Evolutionary conservation across 92 coral and sea anemone genomes (phyloP).

Genomic region (Bergia sp.): DNA sequence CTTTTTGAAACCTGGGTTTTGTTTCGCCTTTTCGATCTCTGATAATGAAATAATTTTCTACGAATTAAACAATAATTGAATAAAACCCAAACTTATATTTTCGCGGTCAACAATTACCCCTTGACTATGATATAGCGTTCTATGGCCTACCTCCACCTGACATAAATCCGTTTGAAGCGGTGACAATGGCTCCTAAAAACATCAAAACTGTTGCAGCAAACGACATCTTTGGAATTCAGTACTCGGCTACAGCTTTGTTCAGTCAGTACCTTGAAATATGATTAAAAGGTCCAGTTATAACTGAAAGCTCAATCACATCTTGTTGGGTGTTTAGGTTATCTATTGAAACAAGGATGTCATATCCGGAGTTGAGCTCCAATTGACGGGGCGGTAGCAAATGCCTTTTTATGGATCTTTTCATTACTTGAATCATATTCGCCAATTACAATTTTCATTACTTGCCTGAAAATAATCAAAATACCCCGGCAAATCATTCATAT

Average conservation of each 20-base stretch:
- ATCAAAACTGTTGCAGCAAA: neutral
- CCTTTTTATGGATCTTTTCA: neutral
- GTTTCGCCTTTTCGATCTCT: no score
- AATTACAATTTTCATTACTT: no score
- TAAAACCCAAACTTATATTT: no score
- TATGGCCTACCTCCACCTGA: constrained; percentile 17
- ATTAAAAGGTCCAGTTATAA: no score
- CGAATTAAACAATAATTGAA: no score
- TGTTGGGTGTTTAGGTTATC: neutral
- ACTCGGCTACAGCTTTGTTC: neutral
- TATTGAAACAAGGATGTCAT: neutral
- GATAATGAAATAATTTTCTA: no score
- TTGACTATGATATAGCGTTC: neutral
- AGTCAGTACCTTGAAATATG: neutral
- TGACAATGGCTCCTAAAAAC: neutral
- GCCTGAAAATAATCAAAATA: neutral
- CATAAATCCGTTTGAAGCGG: constrained; percentile 28
- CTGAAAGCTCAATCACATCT: neutral
- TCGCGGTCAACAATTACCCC: neutral
- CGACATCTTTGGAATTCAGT: constrained; percentile 2
- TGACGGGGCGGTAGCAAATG: neutral
- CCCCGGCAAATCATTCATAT: neutral
- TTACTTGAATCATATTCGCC: no score
- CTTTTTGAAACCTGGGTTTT: no score
- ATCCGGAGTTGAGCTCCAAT: neutral